Conservation (phyloP, 2,888 invertebrate genomes). For the Caenorhabditis sinica region DNA sequence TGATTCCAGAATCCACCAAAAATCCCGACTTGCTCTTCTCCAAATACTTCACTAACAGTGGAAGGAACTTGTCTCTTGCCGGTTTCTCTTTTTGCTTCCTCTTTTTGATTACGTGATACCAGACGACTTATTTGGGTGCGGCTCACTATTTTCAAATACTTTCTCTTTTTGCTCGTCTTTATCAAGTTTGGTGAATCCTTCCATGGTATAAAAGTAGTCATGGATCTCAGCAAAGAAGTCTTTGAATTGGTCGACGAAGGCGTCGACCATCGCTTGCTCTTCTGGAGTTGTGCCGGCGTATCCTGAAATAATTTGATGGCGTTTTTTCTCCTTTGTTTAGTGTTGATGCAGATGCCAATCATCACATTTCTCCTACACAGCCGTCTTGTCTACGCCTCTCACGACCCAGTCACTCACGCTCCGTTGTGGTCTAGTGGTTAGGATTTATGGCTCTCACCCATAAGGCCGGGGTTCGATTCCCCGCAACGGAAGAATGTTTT, state of each 20-base stretch:
- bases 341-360: no score
- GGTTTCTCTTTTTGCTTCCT: no score
- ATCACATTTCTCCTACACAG: no score
- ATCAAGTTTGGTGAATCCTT: conserved; percentile 52
- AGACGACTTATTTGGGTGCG: no score
- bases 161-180: conserved; percentile 49
- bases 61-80: conserved; percentile 64
- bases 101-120: no score
- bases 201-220: conserved; percentile 63
- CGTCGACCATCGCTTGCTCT: conserved; percentile 69
- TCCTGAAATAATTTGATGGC: no score
- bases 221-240: conserved; percentile 68
- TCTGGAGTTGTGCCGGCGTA: conserved; percentile 58
- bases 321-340: no score
- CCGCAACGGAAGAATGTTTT: conserved; percentile 71
- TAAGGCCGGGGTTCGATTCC: conserved; percentile 79
- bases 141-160: no score
- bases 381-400: no score
- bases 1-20: conserved; percentile 49
- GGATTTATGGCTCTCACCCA: conserved; percentile 79
- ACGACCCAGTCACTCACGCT: no score
- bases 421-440: conserved; percentile 78
- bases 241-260: conserved; percentile 68
- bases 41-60: conserved; percentile 45
- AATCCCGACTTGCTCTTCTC: conserved; percentile 65